Base-by-base conservation (phyloP, 1,140 invertebrate species). In the Drosophila fuyamai region DNA sequence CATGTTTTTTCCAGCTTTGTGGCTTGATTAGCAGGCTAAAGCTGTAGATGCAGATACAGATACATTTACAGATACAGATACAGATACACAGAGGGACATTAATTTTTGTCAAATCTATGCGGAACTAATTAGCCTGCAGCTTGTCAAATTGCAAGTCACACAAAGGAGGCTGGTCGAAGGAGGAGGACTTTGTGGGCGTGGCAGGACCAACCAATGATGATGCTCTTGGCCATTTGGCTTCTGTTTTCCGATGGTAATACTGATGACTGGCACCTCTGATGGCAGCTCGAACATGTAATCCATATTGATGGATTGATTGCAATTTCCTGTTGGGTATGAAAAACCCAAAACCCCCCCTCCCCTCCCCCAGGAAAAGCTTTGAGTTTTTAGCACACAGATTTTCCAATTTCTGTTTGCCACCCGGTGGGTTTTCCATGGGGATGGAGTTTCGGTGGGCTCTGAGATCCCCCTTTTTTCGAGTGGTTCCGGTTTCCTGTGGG, bases 241-340 rank as follows among this genome's bases (percentile, higher is more conserved):
- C 14, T 44, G 13, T 18, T 35, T 35, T 35, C 23, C 12, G 46
- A 23, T 38, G 48, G 41, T 75, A 59, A 53, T 51, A 46, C 62
- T 66, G 79, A 72, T 86, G 83, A 86, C 83, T 88, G 84, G 84
- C 83, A 88, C 83, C 83, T 88, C 40, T 40, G 35, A 27, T 40
- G 44, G 36, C 77, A 53, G 59, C 58, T 60, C 51, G 59, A 60
- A 77, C 65, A 63, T 88, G 84, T 89, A 88, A 88, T 91, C 88
- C 85, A 90, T 91, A 81, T 90, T 91, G 90, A 91, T 91, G 90
- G 90, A 91, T 91, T 91, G 90, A 91, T 91, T 91, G 91, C 86
- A 91, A 91, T 91, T 91, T 91, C 90, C 90, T 91, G 82, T 88
- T 78, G 35, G 43, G 60, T 6, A 29, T 13, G 32, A 50, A 38